Percentiles rank a stretch among this genome's conserved stretches.
Conservation (phyloP, 2,888 invertebrate genomes). For the Athalia circularis region DNA sequence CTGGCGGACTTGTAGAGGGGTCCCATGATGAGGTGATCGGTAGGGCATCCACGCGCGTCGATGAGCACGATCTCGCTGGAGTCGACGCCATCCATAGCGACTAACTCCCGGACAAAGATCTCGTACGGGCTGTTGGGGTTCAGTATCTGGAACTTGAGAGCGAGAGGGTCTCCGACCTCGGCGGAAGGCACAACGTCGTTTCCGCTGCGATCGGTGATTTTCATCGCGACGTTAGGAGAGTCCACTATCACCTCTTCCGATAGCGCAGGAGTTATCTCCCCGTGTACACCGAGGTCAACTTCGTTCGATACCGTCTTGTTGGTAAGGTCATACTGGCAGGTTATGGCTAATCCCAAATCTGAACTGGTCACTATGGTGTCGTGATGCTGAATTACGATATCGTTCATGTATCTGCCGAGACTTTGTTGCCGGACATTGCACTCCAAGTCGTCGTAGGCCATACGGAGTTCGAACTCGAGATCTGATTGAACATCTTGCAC, state of each 20-base stretch:
- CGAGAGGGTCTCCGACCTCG: slow-evolving; percentile 94
- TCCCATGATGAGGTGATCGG: slow-evolving; percentile 96
- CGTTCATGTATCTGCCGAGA: slow-evolving; percentile 90
- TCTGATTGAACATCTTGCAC: slow-evolving; percentile 92
- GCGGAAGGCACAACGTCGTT: slow-evolving; percentile 90
- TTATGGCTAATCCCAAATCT: slow-evolving; percentile 93
- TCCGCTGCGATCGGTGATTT: slow-evolving; percentile 89
- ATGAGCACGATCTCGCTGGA: slow-evolving; percentile 94
- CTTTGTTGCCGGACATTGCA: slow-evolving; percentile 95
- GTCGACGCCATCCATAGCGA: slow-evolving; percentile 95
- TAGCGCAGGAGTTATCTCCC: slow-evolving; percentile 90
- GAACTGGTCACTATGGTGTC: slow-evolving; percentile 96
- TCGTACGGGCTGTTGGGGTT: slow-evolving; percentile 96
- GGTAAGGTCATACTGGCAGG: slow-evolving; percentile 95
- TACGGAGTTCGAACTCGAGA: slow-evolving; percentile 92
- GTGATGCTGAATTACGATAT: slow-evolving; percentile 96
- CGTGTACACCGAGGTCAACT: slow-evolving; percentile 91
- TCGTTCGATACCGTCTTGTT: slow-evolving; percentile 96
- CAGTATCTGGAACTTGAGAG: slow-evolving; percentile 93
- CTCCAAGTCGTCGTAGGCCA: slow-evolving; percentile 94
- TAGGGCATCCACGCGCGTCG: slow-evolving; percentile 94
- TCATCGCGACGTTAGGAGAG: slow-evolving; percentile 96
- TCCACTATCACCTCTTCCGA: slow-evolving; percentile 95
- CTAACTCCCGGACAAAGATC: slow-evolving; percentile 95
- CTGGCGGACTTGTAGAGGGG: slow-evolving; percentile 89